A percentile compares a stretch with the other conserved stretches of the same genome.
These are phyloP conservation scores for Nasonovia ribisnigri DNA, from an alignment of 2,888 invertebrate genomes.

Conservation along the genomic window DNA sequence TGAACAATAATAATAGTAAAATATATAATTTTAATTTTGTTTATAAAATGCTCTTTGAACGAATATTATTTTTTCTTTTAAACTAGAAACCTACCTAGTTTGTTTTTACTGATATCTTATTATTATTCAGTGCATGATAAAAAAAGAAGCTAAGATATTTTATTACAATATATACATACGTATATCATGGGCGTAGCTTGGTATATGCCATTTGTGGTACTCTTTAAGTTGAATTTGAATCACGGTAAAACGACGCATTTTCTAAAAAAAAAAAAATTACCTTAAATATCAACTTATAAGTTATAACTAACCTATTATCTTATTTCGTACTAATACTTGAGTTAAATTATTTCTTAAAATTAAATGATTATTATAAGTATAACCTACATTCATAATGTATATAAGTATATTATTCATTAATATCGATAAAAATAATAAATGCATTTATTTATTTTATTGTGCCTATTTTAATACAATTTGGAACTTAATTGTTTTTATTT, in stretches of 20 bases:
- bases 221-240: neutral
- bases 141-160: neutral
- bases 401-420: too few species aligned
- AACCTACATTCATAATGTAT: neutral
- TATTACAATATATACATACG: neutral
- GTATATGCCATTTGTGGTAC: too few species aligned
- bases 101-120: neutral
- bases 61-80: too few species aligned
- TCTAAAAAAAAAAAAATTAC: neutral
- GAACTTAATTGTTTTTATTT: neutral
- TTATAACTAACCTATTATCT: neutral
- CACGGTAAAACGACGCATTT: neutral
- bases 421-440: neutral
- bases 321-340: neutral
- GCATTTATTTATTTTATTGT: neutral
- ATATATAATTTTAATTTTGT: neutral
- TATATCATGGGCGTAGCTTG: neutral
- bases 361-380: neutral
- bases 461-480: neutral
- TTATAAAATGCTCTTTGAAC: neutral
- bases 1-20: neutral
- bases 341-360: neutral
- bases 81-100: neutral
- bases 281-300: neutral
- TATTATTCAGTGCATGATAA: neutral